Evolutionary conservation across 2,888 invertebrate species (phyloP), one percentile per base, ranked within the genome.

Genomic region (Alcis repandata): DNA sequence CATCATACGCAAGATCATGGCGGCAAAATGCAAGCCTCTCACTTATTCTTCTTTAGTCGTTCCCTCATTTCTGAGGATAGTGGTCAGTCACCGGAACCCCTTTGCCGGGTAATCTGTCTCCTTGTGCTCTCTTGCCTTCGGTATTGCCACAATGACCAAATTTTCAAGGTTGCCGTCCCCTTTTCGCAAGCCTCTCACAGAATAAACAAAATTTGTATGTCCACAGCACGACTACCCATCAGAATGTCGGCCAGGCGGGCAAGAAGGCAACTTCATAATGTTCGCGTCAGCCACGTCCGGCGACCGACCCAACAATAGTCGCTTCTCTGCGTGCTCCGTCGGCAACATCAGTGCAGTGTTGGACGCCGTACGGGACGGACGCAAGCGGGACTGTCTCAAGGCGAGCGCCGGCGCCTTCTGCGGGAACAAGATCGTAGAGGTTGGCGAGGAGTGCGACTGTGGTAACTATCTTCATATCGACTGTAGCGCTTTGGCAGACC

Each of bases 221-320:
- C 43, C 40, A 1, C 90, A 98, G 98, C 99, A 99, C 90, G 99
- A 99, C 91, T 98, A 97, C 90, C 98, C 98, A 0, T 95, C 96
- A 19, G 97, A 98, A 79, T 98, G 98, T 87, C 95, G 98, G 68
- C 98, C 99, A 0, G 98, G 98, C 64, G 98, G 98, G 9, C 94
- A 96, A 38, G 96, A 95, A 72, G 99, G 99, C 62, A 99, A 99
- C 94, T 99, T 95, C 91, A 99, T 99, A 80, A 99, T 99, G 99
- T 99, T 99, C 90, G 98, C 99, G 15, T 99, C 99, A 54, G 99
- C 99, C 9, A 99, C 99, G 0, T 98, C 98, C 69, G 99, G 99
- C 56, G 99, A 99, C 93, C 95, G 98, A 59, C 97, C 98, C 10
- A 99, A 99, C 94, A 99, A 99, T 92, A 98, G 98, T 80, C 97